Conservation (phyloP, 2,888 invertebrate genomes). For the Epinotia bilunana region DNA sequence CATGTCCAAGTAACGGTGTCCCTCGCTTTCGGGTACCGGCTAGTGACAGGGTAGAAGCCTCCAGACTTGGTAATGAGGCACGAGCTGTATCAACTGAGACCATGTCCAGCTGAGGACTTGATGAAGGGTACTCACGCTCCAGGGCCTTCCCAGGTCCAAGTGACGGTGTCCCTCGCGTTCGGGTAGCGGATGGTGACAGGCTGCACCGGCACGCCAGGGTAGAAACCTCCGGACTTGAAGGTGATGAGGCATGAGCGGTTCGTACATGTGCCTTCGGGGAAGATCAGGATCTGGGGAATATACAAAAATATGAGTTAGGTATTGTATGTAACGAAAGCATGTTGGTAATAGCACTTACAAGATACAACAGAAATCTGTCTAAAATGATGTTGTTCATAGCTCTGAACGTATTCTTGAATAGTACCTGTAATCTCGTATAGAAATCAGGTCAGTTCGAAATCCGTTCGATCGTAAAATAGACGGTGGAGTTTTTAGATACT, state of each 20-base stretch:
- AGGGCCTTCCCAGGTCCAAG: constrained; percentile 98
- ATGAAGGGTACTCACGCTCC: constrained; percentile 90
- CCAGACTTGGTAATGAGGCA: constrained; percentile 96
- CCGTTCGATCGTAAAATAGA: too few species aligned
- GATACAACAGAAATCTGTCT: too few species aligned
- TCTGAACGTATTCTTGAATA: too few species aligned
- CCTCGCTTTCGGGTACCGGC: constrained; percentile 94
- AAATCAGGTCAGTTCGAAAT: too few species aligned
- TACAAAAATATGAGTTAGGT: too few species aligned
- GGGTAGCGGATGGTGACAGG: constrained; percentile 96
- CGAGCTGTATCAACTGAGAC: constrained; percentile 84
- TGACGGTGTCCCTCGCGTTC: constrained; percentile 94
- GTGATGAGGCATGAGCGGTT: constrained; percentile 96
- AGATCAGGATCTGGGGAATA: constrained; percentile 90
- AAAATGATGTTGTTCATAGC: too few species aligned
- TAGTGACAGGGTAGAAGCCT: constrained; percentile 96
- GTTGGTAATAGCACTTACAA: too few species aligned
- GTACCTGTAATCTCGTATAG: too few species aligned
- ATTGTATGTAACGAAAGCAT: too few species aligned
- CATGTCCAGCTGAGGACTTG: neutral
- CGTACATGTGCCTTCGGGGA: constrained; percentile 98
- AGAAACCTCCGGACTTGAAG: constrained; percentile 96
- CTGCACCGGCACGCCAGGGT: constrained; percentile 97
- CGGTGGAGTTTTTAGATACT: too few species aligned
- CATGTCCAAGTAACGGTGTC: constrained; percentile 97